A percentile compares a stretch with the other conserved stretches of the same genome.
These are phyloP conservation scores for Karalla daura DNA, from an alignment of 2,797 vertebrate genomes.

Conservation along the genomic window DNA sequence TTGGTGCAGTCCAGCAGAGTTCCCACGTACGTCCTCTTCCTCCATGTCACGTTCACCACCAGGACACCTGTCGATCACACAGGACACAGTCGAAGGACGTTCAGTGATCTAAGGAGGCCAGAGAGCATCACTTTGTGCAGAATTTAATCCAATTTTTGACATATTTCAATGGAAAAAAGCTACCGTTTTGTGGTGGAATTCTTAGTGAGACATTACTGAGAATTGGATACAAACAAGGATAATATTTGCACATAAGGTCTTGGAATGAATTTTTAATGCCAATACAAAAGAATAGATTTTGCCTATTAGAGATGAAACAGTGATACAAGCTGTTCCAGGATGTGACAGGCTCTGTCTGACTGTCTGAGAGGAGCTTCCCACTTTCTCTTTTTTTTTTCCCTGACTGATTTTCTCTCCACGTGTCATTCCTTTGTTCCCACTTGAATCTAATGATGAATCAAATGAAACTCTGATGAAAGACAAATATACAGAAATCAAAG, in stretches of 20 bases:
- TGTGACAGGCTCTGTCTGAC: background rate
- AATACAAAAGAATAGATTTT: too few relatives aligned
- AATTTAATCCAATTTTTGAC: too few relatives aligned
- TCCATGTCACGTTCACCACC: conserved; percentile 99
- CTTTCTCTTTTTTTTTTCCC: background rate
- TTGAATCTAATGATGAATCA: conserved; percentile 23
- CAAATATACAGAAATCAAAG: conserved; percentile 2
- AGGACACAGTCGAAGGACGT: background rate
- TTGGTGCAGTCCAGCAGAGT: conserved; percentile 98
- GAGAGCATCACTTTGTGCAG: too few relatives aligned
- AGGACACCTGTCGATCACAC: conserved; percentile 89
- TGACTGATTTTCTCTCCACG: too few relatives aligned
- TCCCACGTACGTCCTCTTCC: conserved; percentile 99
- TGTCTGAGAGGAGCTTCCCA: background rate
- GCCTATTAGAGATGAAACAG: too few relatives aligned
- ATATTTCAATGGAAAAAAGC: too few relatives aligned
- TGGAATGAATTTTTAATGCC: background rate
- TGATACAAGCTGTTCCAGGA: background rate
- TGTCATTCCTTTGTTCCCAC: conserved; percentile 13
- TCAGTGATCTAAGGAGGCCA: conserved; percentile 1
- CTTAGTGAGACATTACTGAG: background rate
- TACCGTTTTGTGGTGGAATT: too few relatives aligned
- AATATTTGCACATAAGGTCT: background rate
- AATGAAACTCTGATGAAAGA: conserved; percentile 31
- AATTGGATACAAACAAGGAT: background rate